A percentile compares a stretch with the other conserved stretches of the same genome.
Evolutionary conservation across 2,888 invertebrate genomes (phyloP).

Genomic region (Drosophila anomalata): DNA sequence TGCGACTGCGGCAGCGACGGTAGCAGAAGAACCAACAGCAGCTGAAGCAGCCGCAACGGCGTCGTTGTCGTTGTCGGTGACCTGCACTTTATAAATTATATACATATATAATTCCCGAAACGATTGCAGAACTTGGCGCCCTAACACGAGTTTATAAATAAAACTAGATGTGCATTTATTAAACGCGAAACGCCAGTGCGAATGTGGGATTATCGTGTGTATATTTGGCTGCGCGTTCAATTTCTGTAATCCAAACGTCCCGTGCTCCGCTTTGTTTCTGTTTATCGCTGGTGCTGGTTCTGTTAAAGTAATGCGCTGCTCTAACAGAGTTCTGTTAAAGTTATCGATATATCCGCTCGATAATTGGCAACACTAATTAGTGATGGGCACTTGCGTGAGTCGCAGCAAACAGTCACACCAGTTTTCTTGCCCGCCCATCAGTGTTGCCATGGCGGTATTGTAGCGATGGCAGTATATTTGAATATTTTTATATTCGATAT

Average conservation of each 20-base stretch:
- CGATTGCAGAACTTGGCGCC: constrained; percentile 17
- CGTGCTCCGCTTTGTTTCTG: constrained; percentile 7
- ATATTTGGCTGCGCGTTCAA: constrained; percentile 26
- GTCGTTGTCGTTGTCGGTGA: constrained; percentile 23
- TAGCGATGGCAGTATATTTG: no score
- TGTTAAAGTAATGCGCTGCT: no score
- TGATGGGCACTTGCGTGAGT: background rate
- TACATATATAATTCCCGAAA: constrained; percentile 9
- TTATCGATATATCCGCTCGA: background rate
- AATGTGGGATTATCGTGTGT: constrained; percentile 30
- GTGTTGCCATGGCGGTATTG: no score
- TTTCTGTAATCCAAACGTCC: constrained; percentile 10
- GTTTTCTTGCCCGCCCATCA: no score
- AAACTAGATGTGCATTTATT: constrained; percentile 39
- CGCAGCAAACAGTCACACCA: no score
- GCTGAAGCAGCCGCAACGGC: background rate
- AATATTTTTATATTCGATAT: no score
- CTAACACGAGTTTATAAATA: constrained; percentile 43
- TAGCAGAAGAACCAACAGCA: background rate
- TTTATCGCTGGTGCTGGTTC: constrained; percentile 1
- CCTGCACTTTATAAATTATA: constrained; percentile 27
- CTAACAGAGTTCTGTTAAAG: background rate
- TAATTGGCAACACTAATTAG: background rate
- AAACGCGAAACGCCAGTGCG: constrained; percentile 29
- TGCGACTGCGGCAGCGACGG: background rate